Conservation (phyloP, 2,113 vertebrate species). For the Leptodactylus fuscus region DNA sequence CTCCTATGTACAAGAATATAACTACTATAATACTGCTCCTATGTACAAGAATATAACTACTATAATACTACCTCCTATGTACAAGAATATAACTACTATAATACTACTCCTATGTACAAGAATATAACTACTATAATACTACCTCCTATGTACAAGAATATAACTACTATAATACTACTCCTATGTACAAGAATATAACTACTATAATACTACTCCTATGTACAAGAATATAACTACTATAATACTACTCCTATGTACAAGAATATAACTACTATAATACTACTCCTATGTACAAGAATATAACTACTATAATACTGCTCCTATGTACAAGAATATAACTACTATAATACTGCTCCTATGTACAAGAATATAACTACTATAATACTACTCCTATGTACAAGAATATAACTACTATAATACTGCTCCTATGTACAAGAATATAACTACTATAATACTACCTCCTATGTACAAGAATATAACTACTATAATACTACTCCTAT, state of each 20-base stretch:
- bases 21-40: neutral
- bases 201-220: neutral
- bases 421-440: too few relatives aligned
- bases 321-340: neutral
- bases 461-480: neutral
- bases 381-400: neutral
- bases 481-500: constrained; percentile 4
- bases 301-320: too few relatives aligned
- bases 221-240: constrained; percentile 7
- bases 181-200: neutral
- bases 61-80: neutral
- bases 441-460: too few relatives aligned
- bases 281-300: neutral
- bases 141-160: neutral
- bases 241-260: neutral
- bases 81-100: constrained; percentile 9
- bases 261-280: neutral
- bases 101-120: neutral
- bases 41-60: neutral
- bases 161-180: neutral
- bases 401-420: too few relatives aligned
- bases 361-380: constrained; percentile 1
- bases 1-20: neutral
- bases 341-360: neutral
- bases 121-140: constrained; percentile 12